Conservation (phyloP, 1,140 invertebrate species). For the Macrosteles quadrilineatus region DNA sequence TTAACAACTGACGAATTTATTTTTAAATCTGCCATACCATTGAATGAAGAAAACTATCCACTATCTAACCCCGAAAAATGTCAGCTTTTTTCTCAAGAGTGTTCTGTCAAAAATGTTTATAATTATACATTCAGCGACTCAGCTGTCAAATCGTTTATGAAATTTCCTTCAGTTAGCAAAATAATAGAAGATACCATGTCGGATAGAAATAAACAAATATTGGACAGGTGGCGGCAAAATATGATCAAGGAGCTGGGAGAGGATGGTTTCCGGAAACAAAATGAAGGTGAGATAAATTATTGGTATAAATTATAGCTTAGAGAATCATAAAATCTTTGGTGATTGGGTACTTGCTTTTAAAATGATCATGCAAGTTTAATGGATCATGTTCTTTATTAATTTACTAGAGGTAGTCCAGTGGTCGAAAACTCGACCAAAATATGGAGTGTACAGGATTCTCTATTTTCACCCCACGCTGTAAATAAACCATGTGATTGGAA, state of each 20-base stretch:
- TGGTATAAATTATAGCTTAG: too few relatives aligned
- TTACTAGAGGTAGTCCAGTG: too few relatives aligned
- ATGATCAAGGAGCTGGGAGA: constrained; percentile 22
- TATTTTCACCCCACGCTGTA: too few relatives aligned
- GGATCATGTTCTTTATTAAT: too few relatives aligned
- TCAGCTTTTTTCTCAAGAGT: neutral
- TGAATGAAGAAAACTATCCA: neutral
- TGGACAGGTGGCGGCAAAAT: constrained; percentile 18
- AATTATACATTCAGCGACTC: neutral
- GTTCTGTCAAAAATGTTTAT: neutral
- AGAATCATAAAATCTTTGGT: too few relatives aligned
- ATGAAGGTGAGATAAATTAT: neutral
- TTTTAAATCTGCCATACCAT: neutral
- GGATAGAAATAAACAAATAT: neutral
- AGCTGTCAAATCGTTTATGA: neutral
- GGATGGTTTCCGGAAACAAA: constrained; percentile 9
- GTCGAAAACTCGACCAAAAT: too few relatives aligned
- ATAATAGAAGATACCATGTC: constrained; percentile 18
- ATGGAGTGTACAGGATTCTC: too few relatives aligned
- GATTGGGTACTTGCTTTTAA: too few relatives aligned
- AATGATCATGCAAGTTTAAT: too few relatives aligned
- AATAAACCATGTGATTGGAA: too few relatives aligned
- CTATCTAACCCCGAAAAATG: neutral
- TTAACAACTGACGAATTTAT: neutral
- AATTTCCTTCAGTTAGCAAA: constrained; percentile 23